phyloP scores from a whole-genome alignment of 53 echinoderm and acorn worm genomes.

The Pentamera pediparva region DNA sequence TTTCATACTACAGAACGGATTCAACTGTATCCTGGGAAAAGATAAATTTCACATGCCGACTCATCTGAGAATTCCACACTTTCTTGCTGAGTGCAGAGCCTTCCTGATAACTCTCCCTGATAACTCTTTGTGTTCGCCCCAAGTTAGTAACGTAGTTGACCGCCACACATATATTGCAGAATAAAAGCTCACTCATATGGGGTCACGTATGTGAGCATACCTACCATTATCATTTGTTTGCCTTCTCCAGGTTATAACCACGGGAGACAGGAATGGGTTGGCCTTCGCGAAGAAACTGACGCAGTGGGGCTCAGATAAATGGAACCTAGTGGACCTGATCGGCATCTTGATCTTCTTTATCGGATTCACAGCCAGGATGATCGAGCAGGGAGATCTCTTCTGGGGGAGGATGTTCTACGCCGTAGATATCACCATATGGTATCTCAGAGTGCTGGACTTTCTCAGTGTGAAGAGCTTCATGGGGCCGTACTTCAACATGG shows the following conservation, averaged over 20 bases:
- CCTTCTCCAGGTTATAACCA: conserved; percentile 54
- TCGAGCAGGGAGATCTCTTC: neutral
- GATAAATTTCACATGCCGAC: too few species aligned
- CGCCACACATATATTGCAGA: too few species aligned
- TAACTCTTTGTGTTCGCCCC: too few species aligned
- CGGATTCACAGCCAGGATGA: conserved; percentile 40
- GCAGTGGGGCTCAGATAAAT: conserved; percentile 85
- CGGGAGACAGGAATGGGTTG: conserved; percentile 55
- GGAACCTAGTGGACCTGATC: conserved; percentile 76
- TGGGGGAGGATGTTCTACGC: conserved; percentile 53
- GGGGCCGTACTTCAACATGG: conserved; percentile 83
- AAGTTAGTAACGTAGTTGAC: too few species aligned
- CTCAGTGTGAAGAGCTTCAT: conserved; percentile 68
- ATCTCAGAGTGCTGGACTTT: conserved; percentile 68
- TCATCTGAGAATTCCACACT: too few species aligned
- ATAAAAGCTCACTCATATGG: too few species aligned
- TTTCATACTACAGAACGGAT: too few species aligned
- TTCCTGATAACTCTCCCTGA: too few species aligned
- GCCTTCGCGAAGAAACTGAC: conserved; percentile 55
- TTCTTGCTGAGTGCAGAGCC: too few species aligned
- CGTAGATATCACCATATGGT: conserved; percentile 73
- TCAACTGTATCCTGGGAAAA: too few species aligned
- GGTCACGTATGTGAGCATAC: too few species aligned
- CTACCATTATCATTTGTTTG: neutral
- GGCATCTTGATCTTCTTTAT: conserved; percentile 54